Evolutionary conservation across 2,888 invertebrate genomes (phyloP).

Genomic region (Agapostemon virescens): DNA sequence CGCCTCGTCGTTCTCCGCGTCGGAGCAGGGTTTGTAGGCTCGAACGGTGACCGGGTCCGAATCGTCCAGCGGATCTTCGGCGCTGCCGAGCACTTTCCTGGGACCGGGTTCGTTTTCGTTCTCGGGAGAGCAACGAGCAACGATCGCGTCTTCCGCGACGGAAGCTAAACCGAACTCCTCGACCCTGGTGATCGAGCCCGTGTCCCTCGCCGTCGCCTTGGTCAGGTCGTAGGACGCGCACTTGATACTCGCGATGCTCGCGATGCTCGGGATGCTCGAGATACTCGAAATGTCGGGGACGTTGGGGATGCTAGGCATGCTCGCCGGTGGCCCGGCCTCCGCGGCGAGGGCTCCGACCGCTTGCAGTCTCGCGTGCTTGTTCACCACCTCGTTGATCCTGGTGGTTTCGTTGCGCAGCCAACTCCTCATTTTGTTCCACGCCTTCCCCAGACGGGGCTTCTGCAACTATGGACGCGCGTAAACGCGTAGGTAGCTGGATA

Average conservation of each 20-base stretch:
- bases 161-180: slow-evolving; percentile 73
- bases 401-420: slow-evolving; percentile 76
- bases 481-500: too few species aligned
- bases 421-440: slow-evolving; percentile 75
- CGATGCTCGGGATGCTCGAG: slow-evolving; percentile 2
- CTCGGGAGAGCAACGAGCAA: background rate
- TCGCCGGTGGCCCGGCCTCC: slow-evolving; percentile 25
- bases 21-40: slow-evolving; percentile 71
- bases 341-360: slow-evolving; percentile 70
- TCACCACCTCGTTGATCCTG: slow-evolving; percentile 74
- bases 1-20: slow-evolving; percentile 49
- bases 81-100: background rate
- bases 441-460: slow-evolving; percentile 70
- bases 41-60: slow-evolving; percentile 71
- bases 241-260: slow-evolving; percentile 32
- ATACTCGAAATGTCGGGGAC: background rate
- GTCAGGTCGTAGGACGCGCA: slow-evolving; percentile 74
- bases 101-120: background rate
- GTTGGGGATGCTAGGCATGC: background rate
- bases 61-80: slow-evolving; percentile 44
- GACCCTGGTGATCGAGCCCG: slow-evolving; percentile 69
- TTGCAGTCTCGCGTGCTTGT: slow-evolving; percentile 74
- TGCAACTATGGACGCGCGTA: slow-evolving; percentile 35
- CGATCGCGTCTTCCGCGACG: slow-evolving; percentile 7
- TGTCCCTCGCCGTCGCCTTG: slow-evolving; percentile 66